These are phyloP conservation scores for Chromoteleia sp. DNA, from an alignment of 2,888 invertebrate genomes.

Conservation along the genomic window DNA sequence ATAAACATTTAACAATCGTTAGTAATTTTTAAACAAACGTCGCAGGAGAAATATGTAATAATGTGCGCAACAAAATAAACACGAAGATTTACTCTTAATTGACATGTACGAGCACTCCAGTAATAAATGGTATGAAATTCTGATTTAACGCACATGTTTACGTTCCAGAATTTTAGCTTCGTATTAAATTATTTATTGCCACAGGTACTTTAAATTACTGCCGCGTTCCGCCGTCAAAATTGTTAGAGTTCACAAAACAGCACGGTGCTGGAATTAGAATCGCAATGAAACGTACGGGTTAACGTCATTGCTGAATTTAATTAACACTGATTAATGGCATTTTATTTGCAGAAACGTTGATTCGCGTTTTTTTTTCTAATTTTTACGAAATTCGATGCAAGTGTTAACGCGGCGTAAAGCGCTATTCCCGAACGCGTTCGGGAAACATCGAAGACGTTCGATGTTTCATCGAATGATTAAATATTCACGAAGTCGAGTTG, in stretches of 20 bases:
- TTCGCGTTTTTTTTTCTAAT: neutral
- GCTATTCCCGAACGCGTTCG: no score
- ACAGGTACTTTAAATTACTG: constrained; percentile 27
- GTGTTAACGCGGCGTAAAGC: no score
- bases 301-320: constrained; percentile 26
- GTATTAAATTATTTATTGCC: constrained; percentile 22
- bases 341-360: constrained; percentile 4
- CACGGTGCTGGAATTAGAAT: constrained; percentile 11
- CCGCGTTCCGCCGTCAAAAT: constrained; percentile 8
- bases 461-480: no score
- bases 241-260: constrained; percentile 19
- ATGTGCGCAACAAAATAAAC: neutral
- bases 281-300: constrained; percentile 3
- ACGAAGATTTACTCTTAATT: neutral
- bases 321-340: constrained; percentile 13
- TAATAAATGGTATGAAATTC: constrained; percentile 7
- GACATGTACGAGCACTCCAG: neutral
- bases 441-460: no score
- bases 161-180: neutral
- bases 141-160: constrained; percentile 11
- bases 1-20: no score
- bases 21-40: no score
- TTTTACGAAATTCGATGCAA: no score
- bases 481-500: no score
- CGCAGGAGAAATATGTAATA: no score